A percentile compares a stretch with the other conserved stretches of the same genome.
phyloP scores from a whole-genome alignment of 2,888 invertebrate genomes.

The Rotaria magnacalcarata region DNA sequence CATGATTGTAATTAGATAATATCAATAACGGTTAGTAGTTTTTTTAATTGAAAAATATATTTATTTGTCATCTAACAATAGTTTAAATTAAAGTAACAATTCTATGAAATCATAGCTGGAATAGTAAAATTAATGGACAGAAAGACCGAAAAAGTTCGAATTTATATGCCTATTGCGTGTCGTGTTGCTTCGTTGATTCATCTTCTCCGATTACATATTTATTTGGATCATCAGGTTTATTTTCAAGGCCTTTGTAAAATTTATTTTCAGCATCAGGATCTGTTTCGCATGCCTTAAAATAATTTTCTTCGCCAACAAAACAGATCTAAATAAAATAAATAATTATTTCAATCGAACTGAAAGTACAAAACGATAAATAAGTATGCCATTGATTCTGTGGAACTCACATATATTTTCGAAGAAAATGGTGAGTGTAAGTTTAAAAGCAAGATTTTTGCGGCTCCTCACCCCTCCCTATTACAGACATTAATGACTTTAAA shows the following conservation, averaged over 20 bases:
- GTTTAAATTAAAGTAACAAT: background rate
- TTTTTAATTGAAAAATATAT: background rate
- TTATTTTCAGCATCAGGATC: conserved; percentile 77
- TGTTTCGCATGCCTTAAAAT: conserved; percentile 76
- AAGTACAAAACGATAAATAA: no score
- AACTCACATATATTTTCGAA: no score
- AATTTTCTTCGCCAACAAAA: conserved; percentile 93
- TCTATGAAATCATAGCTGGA: background rate
- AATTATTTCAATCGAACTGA: no score
- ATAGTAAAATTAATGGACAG: background rate
- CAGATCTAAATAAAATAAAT: conserved; percentile 72
- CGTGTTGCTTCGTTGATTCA: background rate
- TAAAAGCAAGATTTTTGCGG: no score
- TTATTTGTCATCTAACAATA: background rate
- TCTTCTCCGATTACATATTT: conserved; percentile 28
- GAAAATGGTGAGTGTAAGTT: no score
- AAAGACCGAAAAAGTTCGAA: background rate
- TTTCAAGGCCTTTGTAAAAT: conserved; percentile 64
- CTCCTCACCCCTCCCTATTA: no score
- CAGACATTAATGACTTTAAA: no score
- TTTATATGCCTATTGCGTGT: background rate
- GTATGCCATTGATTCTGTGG: no score
- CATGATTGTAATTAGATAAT: background rate
- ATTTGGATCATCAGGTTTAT: conserved; percentile 18
- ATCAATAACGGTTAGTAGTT: background rate